Evolutionary conservation across 2,113 vertebrate genomes (phyloP).

Genomic region (human): DNA sequence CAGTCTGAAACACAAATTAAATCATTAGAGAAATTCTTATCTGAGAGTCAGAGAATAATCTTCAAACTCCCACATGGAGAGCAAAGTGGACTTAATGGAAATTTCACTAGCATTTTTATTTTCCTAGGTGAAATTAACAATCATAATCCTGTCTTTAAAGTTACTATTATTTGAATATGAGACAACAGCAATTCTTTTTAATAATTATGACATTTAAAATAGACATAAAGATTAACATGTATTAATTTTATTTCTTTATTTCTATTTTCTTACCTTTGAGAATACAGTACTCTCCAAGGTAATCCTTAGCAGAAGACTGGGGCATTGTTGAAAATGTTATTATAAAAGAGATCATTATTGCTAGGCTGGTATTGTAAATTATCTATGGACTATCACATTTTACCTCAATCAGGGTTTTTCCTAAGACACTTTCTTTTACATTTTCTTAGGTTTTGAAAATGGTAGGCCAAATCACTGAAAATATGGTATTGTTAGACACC

Average conservation of each 20-base stretch:
- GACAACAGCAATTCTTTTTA: not conserved
- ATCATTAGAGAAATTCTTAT: not conserved
- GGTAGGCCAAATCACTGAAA: not conserved
- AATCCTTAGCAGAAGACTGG: not conserved
- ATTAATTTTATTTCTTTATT: not conserved
- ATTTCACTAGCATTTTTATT: not conserved
- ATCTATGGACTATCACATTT: not conserved
- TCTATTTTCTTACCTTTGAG: not conserved
- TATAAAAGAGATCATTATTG: not conserved
- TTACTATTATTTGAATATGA: not conserved
- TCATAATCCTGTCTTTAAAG: not conserved
- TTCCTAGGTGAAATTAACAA: not conserved
- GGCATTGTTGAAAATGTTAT: not conserved
- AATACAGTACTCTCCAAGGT: not conserved
- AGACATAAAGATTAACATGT: not conserved
- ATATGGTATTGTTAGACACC: not conserved
- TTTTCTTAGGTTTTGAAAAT: not conserved
- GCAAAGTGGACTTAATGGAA: not conserved
- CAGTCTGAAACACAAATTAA: conserved; percentile 2
- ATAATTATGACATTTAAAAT: not conserved
- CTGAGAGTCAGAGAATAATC: conserved; percentile 8
- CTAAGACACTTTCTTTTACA: not conserved
- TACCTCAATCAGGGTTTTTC: not conserved
- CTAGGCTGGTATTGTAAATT: not conserved
- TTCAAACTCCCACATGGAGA: not conserved